phyloP scores from a whole-genome alignment of 2,113 vertebrate species.

The Sciurus niger region DNA sequence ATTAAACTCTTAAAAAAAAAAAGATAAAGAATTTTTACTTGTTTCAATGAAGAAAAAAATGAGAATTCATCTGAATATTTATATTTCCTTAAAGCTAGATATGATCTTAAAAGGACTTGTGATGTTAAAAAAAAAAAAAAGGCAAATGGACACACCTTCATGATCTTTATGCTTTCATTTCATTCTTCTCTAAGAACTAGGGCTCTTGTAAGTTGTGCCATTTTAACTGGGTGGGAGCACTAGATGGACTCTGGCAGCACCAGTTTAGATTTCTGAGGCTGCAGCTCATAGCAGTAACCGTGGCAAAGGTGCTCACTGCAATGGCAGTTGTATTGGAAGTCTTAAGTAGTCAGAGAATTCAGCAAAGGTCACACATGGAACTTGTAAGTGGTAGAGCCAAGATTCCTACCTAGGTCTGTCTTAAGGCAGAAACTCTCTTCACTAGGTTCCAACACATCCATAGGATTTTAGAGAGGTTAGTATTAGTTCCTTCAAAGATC shows the following conservation, averaged over 20 bases:
- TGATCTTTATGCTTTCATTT: not conserved
- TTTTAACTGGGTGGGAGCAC: not conserved
- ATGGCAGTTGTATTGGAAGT: not conserved
- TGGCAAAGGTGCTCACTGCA: not conserved
- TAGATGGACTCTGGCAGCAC: not conserved
- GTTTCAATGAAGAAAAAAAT: constrained; percentile 68
- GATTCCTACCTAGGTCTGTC: not conserved
- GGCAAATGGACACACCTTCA: constrained; percentile 30
- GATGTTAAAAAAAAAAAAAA: constrained; percentile 23
- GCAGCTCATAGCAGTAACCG: not conserved
- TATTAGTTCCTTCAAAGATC: not conserved
- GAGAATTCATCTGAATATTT: constrained; percentile 68
- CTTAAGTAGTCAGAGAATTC: not conserved
- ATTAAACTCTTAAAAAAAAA: constrained; percentile 77
- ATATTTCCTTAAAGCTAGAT: constrained; percentile 47
- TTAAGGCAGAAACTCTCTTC: not conserved
- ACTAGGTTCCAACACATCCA: not conserved
- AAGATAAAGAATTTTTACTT: constrained; percentile 72
- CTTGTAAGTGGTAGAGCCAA: not conserved
- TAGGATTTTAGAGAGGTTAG: not conserved
- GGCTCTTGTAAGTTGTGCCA: not conserved
- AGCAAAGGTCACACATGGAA: not conserved
- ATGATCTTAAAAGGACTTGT: not conserved
- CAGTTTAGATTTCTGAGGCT: not conserved
- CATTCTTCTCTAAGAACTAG: constrained; percentile 34